phyloP scores from a whole-genome alignment of 2,888 invertebrate species.

The Himalopsyche kuldschensis region DNA sequence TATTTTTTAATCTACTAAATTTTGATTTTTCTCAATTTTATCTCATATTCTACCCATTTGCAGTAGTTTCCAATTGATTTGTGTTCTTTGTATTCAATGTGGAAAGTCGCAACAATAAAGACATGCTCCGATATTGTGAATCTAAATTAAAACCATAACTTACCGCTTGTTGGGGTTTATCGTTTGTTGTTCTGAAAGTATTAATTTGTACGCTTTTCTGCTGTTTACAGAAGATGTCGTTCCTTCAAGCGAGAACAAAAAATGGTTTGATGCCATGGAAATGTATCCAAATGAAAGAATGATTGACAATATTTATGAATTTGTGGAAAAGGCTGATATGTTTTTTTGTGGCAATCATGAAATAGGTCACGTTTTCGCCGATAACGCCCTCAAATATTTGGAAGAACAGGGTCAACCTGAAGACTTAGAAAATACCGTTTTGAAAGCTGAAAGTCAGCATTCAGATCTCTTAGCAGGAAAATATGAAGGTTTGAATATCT shows the following conservation, averaged over 20 bases:
- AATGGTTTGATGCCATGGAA: conserved; percentile 42
- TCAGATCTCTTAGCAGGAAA: conserved; percentile 75
- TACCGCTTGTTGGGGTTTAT: no score
- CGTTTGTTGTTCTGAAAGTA: no score
- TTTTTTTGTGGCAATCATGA: conserved; percentile 52
- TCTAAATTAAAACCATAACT: no score
- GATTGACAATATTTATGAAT: conserved; percentile 46
- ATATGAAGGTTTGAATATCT: conserved; percentile 69
- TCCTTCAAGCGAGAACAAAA: neutral
- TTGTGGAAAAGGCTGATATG: conserved; percentile 50
- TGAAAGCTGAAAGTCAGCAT: conserved; percentile 65
- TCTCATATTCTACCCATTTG: no score
- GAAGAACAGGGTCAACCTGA: conserved; percentile 44
- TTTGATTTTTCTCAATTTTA: no score
- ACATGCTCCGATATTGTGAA: no score
- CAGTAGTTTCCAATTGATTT: no score
- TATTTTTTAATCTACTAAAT: no score
- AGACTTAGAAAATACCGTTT: conserved; percentile 48
- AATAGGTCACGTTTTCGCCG: conserved; percentile 55
- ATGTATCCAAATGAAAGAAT: conserved; percentile 45
- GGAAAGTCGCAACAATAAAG: no score
- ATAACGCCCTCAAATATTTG: conserved; percentile 46
- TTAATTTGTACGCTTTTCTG: neutral
- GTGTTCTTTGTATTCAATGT: no score
- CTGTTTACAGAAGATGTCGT: neutral